These are phyloP conservation scores for Cryptocheilus praepositus DNA, from an alignment of 2,888 invertebrate genomes.

Conservation along the genomic window DNA sequence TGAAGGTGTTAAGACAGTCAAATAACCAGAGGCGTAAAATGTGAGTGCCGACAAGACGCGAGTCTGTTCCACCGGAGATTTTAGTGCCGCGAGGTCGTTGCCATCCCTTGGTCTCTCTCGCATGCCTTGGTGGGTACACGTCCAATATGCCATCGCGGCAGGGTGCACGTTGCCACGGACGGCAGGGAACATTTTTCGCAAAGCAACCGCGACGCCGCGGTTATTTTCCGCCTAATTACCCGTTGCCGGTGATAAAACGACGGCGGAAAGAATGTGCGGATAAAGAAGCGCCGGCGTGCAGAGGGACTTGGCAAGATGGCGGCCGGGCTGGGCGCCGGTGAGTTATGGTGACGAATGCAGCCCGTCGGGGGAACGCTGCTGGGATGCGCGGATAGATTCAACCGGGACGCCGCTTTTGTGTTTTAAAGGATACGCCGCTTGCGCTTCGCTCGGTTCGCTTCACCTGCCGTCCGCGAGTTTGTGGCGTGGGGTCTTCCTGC, in stretches of 20 bases:
- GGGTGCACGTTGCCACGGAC: constrained; percentile 5
- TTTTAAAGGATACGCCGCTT: too few relatives aligned
- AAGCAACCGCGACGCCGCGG: constrained; percentile 14
- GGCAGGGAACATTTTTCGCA: constrained; percentile 28
- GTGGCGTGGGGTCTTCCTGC: too few relatives aligned
- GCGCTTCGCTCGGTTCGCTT: too few relatives aligned
- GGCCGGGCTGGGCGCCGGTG: too few relatives aligned
- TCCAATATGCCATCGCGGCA: constrained; percentile 14
- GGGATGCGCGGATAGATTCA: too few relatives aligned
- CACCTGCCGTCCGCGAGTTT: too few relatives aligned
- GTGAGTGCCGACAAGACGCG: not conserved
- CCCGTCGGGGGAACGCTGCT: too few relatives aligned
- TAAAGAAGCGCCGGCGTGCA: constrained; percentile 13
- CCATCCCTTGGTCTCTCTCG: not conserved
- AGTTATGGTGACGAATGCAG: too few relatives aligned
- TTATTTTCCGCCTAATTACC: constrained; percentile 52
- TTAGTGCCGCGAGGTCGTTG: not conserved
- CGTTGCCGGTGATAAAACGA: constrained; percentile 41
- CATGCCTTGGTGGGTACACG: not conserved
- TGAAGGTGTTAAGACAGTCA: too few relatives aligned
- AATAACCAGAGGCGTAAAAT: not conserved
- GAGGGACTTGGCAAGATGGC: too few relatives aligned
- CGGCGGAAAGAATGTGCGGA: too few relatives aligned
- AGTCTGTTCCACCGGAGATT: not conserved
- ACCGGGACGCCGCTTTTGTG: too few relatives aligned